A percentile compares a stretch with the other conserved stretches of the same genome.
These are phyloP conservation scores for Sylvicapra grimmia DNA, from an alignment of 2,113 vertebrate species.

Conservation along the genomic window DNA sequence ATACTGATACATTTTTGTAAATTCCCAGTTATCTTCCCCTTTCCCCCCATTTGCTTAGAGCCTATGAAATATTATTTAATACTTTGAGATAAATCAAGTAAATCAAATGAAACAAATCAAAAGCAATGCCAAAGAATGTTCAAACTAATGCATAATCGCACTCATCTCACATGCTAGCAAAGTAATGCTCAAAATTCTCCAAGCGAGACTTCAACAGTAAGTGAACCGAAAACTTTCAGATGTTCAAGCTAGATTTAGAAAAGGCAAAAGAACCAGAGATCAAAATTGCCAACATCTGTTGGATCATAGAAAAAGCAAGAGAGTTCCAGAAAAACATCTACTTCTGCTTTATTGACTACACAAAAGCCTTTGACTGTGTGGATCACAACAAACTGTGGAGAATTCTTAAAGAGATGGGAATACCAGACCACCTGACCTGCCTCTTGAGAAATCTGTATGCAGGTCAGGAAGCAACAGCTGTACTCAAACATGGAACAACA, in stretches of 20 bases:
- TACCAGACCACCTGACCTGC: background rate
- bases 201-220: background rate
- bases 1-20: background rate
- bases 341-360: background rate
- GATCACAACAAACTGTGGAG: background rate
- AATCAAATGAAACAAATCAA: background rate
- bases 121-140: background rate
- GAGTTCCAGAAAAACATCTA: background rate
- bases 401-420: background rate
- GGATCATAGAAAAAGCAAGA: background rate
- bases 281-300: background rate
- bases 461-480: background rate
- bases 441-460: background rate
- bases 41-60: background rate
- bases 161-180: background rate
- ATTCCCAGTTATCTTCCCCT: background rate
- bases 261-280: background rate
- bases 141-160: background rate
- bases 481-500: background rate
- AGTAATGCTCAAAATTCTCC: background rate
- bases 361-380: background rate
- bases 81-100: background rate
- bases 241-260: background rate
- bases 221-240: fast-evolving
- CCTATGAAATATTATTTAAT: background rate